Evolutionary conservation across 2,888 invertebrate species (phyloP), one percentile per base, ranked within the genome.

Genomic region (Chrysolina oricalcia): DNA sequence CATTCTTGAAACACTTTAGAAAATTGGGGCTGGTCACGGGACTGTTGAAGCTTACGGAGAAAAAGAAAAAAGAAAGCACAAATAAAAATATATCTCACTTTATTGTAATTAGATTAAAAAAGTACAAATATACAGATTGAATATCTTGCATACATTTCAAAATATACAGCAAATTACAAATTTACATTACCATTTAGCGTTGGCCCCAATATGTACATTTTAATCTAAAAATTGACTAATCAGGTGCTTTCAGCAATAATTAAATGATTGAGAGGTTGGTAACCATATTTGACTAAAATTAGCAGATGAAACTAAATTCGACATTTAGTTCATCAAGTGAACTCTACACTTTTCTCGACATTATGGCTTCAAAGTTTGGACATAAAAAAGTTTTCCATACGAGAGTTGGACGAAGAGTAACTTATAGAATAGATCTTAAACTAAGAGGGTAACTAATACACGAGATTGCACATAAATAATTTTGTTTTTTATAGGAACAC

Each of bases 221-320:
- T 74, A 74, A 40, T 69, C 73, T 74, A 74, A 81, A 81, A 74
- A 80, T 40, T 81, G 81, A 81, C 82, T 81, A 82, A 78, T 70
- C 73, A 72, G 75, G 75, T 77, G 80, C 78, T 71, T 69, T 48
- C 48, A 71, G 77, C 80, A 78, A 80, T 74, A 78, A 80, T 74
- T 78, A n/a, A 27, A 79, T 79, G 78, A 74, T 70, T 73, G 59
- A 72, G 77, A 79, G 78, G 74, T 82, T 85, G 86, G 86, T 86
- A 86, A 86, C 86, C 86, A 85, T 82, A 79, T 77, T 75, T 86
- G 86, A 86, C 86, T 86, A 86, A 85, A 82, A 80, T 79, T 74
- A 68, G 21, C 53, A 21, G 21, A 72, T 35, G 62, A 40, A n/a
- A 19, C 40, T 35, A 40, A 53, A 53, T 68, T 68, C 19, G 17